A percentile compares a stretch with the other conserved stretches of the same genome.
Evolutionary conservation across 2,113 vertebrate genomes (phyloP).

Genomic region (Microtus montanus): DNA sequence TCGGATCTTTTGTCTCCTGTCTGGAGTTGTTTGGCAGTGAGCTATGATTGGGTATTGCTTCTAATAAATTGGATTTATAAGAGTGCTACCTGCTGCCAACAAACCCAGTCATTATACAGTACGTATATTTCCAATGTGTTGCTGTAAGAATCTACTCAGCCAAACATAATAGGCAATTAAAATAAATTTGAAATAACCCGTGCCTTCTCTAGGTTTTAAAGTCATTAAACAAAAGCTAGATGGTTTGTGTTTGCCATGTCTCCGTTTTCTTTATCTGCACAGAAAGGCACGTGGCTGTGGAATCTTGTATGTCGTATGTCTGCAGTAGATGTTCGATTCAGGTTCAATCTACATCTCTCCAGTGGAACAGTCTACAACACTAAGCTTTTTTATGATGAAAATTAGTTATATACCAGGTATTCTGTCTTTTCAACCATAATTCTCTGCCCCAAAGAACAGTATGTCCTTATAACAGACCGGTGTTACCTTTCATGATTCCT

Average conservation of each 20-base stretch:
- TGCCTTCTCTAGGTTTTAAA: constrained; percentile 61
- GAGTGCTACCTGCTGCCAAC: constrained; percentile 58
- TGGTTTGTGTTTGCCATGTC: constrained; percentile 38
- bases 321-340: not conserved
- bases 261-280: constrained; percentile 21
- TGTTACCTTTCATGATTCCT: not conserved
- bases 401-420: constrained; percentile 7
- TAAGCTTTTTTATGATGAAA: constrained; percentile 29
- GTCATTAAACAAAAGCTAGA: constrained; percentile 36
- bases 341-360: not conserved
- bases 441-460: constrained; percentile 49
- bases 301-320: not conserved
- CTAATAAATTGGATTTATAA: constrained; percentile 69
- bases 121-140: constrained; percentile 55
- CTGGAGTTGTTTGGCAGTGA: constrained; percentile 54
- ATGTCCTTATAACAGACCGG: not conserved
- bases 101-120: constrained; percentile 60
- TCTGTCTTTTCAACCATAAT: not conserved
- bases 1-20: constrained; percentile 44
- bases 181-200: constrained; percentile 69
- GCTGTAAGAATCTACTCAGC: constrained; percentile 69
- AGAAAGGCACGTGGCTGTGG: not conserved
- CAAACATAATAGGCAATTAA: constrained; percentile 73
- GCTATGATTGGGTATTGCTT: constrained; percentile 41
- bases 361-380: not conserved